Evolutionary conservation across 2,888 invertebrate genomes (phyloP).

Genomic region (Tryphoninae sp.): DNA sequence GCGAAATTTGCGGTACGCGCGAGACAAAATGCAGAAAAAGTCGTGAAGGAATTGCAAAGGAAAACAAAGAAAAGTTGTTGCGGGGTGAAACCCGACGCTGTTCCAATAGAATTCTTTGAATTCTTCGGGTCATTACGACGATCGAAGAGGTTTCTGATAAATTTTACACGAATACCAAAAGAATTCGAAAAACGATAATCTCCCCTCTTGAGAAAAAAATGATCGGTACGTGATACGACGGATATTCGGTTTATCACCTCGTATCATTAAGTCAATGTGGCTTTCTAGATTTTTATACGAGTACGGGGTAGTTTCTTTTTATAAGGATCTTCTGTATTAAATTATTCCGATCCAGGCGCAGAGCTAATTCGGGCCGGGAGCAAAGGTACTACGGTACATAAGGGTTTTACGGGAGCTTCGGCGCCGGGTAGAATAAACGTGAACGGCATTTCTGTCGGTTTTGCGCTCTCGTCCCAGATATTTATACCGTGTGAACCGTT

Average conservation of each 20-base stretch:
- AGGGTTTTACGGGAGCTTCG: constrained; percentile 17
- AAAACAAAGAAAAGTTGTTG: background rate
- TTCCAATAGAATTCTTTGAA: background rate
- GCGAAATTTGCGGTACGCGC: constrained; percentile 18
- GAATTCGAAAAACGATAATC: no score
- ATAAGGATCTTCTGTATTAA: background rate
- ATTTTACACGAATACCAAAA: background rate
- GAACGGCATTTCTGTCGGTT: constrained; percentile 24
- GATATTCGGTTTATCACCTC: background rate
- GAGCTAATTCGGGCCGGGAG: constrained; percentile 16
- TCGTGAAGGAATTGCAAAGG: background rate
- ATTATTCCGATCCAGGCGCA: constrained; percentile 19
- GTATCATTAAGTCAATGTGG: background rate
- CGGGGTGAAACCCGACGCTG: background rate
- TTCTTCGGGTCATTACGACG: no score
- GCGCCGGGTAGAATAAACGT: constrained; percentile 26
- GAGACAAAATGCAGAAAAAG: constrained; percentile 3
- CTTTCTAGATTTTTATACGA: background rate
- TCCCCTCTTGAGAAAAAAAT: no score
- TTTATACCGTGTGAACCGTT: constrained; percentile 64
- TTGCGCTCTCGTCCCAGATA: constrained; percentile 51
- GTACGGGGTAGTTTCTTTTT: background rate
- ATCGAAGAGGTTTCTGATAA: background rate
- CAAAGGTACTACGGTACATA: background rate
- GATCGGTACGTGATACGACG: no score